A percentile compares a stretch with the other conserved stretches of the same genome.
Evolutionary conservation across 2,888 invertebrate genomes (phyloP).

Genomic region (Tenthredo distinguenda): DNA sequence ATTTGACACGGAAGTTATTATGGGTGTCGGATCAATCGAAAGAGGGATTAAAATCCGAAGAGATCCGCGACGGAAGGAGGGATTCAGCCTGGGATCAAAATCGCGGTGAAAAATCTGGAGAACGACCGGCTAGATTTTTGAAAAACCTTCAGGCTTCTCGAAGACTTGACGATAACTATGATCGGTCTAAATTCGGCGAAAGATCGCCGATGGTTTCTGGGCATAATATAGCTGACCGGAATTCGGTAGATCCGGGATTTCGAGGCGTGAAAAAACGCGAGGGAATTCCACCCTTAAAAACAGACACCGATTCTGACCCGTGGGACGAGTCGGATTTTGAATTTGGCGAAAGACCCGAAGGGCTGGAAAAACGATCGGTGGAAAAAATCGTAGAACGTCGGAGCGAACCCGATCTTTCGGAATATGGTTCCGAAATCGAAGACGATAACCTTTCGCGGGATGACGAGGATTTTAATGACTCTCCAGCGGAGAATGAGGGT

Average conservation of each 20-base stretch:
- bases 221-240: background rate
- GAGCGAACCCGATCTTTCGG: background rate
- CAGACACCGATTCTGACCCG: background rate
- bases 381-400: background rate
- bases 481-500: background rate
- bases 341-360: background rate
- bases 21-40: slow-evolving; percentile 26
- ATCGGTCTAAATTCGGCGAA: background rate
- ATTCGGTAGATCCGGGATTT: background rate
- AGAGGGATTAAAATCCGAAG: background rate
- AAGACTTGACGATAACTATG: background rate
- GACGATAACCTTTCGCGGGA: background rate
- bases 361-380: background rate
- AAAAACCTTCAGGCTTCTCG: background rate
- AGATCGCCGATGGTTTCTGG: background rate
- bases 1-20: slow-evolving; percentile 33
- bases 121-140: slow-evolving; percentile 22
- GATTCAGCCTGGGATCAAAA: slow-evolving; percentile 46
- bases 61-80: slow-evolving; percentile 33
- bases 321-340: background rate
- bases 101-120: slow-evolving; percentile 6
- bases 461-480: background rate
- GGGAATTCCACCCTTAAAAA: background rate
- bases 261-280: background rate
- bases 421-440: background rate